Evolutionary conservation across 2,113 vertebrate genomes (phyloP).

Genomic region (Corythoichthys haematopterus): DNA sequence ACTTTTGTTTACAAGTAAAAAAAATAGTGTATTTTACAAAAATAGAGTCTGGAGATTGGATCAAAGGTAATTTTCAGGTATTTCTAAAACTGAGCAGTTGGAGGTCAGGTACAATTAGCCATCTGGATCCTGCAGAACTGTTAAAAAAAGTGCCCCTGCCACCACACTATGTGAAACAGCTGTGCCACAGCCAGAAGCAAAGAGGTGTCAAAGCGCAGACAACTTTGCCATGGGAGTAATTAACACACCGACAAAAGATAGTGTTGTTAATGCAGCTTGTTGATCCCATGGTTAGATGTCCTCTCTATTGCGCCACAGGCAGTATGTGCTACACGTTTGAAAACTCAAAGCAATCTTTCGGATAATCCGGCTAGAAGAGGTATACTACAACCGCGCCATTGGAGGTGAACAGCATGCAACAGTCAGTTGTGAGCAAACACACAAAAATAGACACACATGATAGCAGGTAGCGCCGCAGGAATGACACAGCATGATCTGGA

Average conservation of each 20-base stretch:
- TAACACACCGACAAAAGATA: constrained; percentile 1
- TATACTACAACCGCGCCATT: constrained; percentile 50
- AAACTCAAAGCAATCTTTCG: constrained; percentile 42
- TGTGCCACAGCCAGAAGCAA: constrained; percentile 36
- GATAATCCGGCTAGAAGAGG: constrained; percentile 56
- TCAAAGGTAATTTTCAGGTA: constrained; percentile 67
- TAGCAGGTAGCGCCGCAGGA: constrained; percentile 37
- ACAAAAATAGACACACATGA: constrained; percentile 13
- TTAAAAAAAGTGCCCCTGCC: constrained; percentile 66
- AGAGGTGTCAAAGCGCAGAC: constrained; percentile 10
- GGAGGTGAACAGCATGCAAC: constrained; percentile 60
- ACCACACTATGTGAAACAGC: constrained; percentile 55
- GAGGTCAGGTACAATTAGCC: constrained; percentile 74
- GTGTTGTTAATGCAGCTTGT: neutral
- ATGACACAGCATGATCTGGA: constrained; percentile 32
- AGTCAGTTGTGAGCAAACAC: constrained; percentile 38
- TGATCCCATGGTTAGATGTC: neutral
- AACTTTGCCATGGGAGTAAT: constrained; percentile 5
- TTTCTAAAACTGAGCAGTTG: constrained; percentile 71
- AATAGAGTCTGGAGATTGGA: constrained; percentile 41
- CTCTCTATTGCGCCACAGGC: constrained; percentile 13
- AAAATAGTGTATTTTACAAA: neutral
- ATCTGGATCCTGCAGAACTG: constrained; percentile 69
- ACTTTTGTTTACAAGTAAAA: neutral
- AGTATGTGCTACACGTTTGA: constrained; percentile 15